A percentile compares a stretch with the other conserved stretches of the same genome.
These are phyloP conservation scores for Magallana nippona DNA, from an alignment of 2,888 invertebrate genomes.

Conservation along the genomic window DNA sequence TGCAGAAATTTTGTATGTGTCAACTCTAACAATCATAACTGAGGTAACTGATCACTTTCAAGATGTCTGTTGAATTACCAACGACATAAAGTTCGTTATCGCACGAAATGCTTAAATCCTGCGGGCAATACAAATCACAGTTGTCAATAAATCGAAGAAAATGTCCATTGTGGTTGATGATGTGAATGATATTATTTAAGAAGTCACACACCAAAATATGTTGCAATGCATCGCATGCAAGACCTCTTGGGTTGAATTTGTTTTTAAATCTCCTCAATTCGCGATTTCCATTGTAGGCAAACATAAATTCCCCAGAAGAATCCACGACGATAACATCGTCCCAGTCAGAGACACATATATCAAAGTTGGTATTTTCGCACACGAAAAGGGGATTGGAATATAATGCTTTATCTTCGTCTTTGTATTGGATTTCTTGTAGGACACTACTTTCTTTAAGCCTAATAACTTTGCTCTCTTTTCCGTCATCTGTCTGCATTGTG, in stretches of 20 bases:
- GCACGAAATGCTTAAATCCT: background rate
- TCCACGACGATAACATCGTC: background rate
- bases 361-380: background rate
- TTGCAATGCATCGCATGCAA: background rate
- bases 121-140: background rate
- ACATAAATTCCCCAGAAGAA: background rate
- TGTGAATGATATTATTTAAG: background rate
- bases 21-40: no score
- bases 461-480: background rate
- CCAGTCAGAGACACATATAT: slow-evolving; percentile 2
- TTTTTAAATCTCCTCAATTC: background rate
- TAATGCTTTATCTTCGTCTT: background rate
- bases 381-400: background rate
- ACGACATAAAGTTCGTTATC: background rate
- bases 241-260: background rate
- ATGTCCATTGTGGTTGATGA: background rate
- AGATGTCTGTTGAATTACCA: background rate
- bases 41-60: background rate
- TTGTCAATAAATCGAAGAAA: slow-evolving; percentile 11
- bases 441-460: background rate
- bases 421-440: background rate
- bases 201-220: slow-evolving; percentile 1
- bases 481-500: slow-evolving; percentile 3
- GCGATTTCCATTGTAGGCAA: background rate
- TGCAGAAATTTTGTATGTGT: no score